Conservation (phyloP, 2,113 vertebrate species). For the Ammodytes marinus region DNA sequence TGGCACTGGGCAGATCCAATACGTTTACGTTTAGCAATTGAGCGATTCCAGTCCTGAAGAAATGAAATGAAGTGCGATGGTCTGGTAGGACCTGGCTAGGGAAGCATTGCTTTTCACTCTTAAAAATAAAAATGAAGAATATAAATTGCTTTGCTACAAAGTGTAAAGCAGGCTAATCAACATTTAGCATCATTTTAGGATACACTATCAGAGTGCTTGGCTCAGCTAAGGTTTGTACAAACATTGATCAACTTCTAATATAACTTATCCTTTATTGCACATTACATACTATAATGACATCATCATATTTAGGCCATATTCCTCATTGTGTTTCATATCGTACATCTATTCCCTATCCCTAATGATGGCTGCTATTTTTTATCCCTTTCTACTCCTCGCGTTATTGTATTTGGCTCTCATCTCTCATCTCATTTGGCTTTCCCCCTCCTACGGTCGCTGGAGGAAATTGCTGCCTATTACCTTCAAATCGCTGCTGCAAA, state of each 20-base stretch:
- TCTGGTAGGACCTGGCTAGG: too few species aligned
- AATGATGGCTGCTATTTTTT: conserved; percentile 14
- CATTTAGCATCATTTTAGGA: neutral
- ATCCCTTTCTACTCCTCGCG: conserved; percentile 10
- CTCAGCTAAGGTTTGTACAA: conserved; percentile 8
- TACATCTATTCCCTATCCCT: conserved; percentile 3
- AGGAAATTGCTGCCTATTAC: conserved; percentile 67
- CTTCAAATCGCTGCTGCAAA: conserved; percentile 47
- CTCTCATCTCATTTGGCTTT: conserved; percentile 16
- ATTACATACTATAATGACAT: neutral
- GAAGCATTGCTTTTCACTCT: neutral
- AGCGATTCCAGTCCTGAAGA: too few species aligned
- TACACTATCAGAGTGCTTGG: conserved; percentile 6
- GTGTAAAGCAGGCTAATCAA: too few species aligned
- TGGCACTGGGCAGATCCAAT: too few species aligned
- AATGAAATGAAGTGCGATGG: too few species aligned
- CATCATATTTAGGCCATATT: conserved; percentile 3
- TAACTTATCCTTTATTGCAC: neutral
- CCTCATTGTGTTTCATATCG: conserved; percentile 25
- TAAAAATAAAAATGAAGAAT: neutral
- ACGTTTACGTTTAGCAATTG: too few species aligned
- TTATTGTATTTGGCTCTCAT: conserved; percentile 39
- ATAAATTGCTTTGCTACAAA: neutral
- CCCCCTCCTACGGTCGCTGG: conserved; percentile 13
- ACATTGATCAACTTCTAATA: neutral